Evolutionary conservation across 2,797 vertebrate species (phyloP).

Genomic region (Rhynchotus rufescens): DNA sequence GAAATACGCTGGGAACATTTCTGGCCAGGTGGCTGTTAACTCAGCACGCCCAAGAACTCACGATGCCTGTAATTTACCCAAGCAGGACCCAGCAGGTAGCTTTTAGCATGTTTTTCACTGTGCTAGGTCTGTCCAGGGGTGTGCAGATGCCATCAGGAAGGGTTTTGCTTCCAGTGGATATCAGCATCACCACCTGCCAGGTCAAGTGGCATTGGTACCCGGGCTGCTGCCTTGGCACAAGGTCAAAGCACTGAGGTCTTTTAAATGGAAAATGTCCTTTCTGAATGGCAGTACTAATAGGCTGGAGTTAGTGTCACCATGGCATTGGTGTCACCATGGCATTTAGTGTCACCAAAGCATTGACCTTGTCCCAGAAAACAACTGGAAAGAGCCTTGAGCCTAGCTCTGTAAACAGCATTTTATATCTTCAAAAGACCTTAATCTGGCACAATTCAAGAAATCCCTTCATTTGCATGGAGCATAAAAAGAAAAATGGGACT

Average conservation of each 20-base stretch:
- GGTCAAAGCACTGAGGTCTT: background rate
- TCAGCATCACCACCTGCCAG: background rate
- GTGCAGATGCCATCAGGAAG: background rate
- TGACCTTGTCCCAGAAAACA: background rate
- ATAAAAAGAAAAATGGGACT: constrained; percentile 10
- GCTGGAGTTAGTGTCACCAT: background rate
- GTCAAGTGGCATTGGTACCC: background rate
- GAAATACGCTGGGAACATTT: background rate
- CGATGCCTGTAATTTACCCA: background rate
- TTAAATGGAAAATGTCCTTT: background rate
- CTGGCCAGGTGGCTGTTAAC: background rate
- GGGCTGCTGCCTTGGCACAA: background rate
- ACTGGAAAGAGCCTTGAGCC: background rate
- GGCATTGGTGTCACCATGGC: too few species aligned
- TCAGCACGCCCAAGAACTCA: background rate
- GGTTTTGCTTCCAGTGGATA: background rate
- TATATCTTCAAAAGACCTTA: background rate
- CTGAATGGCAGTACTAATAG: background rate
- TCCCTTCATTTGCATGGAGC: background rate
- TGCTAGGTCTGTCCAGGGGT: background rate
- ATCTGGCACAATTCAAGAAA: background rate
- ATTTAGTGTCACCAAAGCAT: too few species aligned
- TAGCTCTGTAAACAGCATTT: background rate
- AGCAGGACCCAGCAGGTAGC: background rate
- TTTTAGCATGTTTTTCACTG: background rate